Conservation (phyloP, 2,113 vertebrate genomes). For the Rhombomys opimus region DNA sequence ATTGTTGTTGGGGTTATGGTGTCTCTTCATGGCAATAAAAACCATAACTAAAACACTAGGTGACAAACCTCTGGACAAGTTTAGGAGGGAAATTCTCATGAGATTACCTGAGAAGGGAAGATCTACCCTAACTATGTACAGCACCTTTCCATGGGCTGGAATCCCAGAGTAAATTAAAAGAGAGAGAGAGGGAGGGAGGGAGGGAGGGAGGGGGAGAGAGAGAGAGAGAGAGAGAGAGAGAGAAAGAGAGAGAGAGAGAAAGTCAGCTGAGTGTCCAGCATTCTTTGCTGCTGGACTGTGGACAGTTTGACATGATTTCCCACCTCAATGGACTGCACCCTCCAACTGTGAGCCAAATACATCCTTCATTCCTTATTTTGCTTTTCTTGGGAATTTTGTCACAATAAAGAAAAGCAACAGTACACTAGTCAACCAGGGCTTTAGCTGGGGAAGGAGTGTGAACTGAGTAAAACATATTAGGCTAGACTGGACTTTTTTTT, state of each 20-base stretch:
- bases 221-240: too few relatives aligned
- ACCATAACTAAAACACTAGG: background rate
- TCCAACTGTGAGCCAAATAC: background rate
- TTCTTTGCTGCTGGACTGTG: background rate
- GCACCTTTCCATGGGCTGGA: background rate
- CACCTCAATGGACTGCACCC: background rate
- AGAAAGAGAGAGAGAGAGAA: too few relatives aligned
- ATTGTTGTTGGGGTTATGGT: background rate
- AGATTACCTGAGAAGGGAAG: background rate
- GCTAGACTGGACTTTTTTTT: background rate
- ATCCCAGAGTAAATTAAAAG: background rate
- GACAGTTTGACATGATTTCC: background rate
- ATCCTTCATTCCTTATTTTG: background rate
- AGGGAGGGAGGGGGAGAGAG: too few relatives aligned
- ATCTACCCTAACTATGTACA: background rate
- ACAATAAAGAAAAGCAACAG: background rate
- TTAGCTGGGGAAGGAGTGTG: background rate
- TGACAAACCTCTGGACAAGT: background rate
- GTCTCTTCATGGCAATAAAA: background rate
- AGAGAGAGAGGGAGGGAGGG: too few relatives aligned
- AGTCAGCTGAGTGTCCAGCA: background rate
- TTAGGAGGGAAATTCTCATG: background rate
- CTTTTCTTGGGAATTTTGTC: background rate
- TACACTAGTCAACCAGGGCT: background rate
- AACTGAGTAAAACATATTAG: background rate